Percentiles rank a stretch among this genome's conserved stretches.
phyloP scores from a whole-genome alignment of 2,113 vertebrate species.

The Poicephalus gulielmi region DNA sequence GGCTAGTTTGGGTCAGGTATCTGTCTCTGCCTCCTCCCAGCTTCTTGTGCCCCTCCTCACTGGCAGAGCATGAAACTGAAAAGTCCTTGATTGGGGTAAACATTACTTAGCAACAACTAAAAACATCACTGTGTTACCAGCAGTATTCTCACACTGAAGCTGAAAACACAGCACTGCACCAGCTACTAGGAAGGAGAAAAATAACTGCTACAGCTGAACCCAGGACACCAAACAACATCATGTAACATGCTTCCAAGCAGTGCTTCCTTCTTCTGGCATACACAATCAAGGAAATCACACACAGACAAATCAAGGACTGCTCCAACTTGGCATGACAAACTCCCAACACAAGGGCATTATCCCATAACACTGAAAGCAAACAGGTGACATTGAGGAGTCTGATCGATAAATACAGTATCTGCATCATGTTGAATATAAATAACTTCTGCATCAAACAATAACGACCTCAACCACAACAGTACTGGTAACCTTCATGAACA shows the following conservation, averaged over 20 bases:
- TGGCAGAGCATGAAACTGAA: neutral
- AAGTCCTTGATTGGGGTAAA: neutral
- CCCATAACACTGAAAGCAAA: neutral
- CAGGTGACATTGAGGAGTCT: neutral
- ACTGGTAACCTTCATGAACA: neutral
- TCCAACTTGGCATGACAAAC: neutral
- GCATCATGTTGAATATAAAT: neutral
- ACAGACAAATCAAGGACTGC: neutral
- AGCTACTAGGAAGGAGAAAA: neutral
- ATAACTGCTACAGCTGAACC: neutral
- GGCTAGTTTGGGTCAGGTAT: neutral
- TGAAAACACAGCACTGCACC: neutral
- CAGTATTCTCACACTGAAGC: neutral
- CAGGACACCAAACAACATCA: neutral
- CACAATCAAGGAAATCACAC: neutral
- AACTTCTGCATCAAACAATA: neutral
- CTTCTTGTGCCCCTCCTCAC: neutral
- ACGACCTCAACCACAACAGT: neutral
- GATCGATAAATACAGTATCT: neutral
- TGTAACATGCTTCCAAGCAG: rapidly evolving
- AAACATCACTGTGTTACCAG: neutral
- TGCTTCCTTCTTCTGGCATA: neutral
- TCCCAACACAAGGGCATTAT: neutral
- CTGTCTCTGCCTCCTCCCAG: neutral
- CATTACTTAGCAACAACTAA: neutral